Evolutionary conservation across 2,113 vertebrate species (phyloP), one percentile per base, ranked within the genome.

Genomic region (Aegotheles bennettii): DNA sequence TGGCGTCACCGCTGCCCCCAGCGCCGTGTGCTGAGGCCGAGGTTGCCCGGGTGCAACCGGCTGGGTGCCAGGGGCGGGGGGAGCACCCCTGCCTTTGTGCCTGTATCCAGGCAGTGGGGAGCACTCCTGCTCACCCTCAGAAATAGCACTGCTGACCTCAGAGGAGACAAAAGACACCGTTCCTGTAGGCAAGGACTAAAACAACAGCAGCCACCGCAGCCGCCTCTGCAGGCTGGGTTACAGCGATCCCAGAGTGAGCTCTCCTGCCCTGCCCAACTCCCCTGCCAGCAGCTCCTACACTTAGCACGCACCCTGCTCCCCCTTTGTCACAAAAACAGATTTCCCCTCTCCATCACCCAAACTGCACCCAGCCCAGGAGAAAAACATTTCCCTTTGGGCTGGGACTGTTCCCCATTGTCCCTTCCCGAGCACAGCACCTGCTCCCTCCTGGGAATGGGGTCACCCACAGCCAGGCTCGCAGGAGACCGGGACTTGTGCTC

Each of bases 211-310:
- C 12, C 9, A 23, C 16, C 40, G 38, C 42, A 54, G 21, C 43
- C 1, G 6, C 12, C 17, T 21, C 38, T 57, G 35, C 12, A 47
- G 48, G 14, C 3, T 68, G 51, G 25, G 21, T 36, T 70, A 19
- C 50, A 42, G 61, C 1, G 6, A 65, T 16, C 15, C 28, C 48
- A 48, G 25, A 33, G 18, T 1, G 1, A 81, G 33, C 29, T 63
- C n/a, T 6, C 9, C 18, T 38, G 10, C 50, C 45, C 47, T 3
- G 9, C n/a, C 31, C 4, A 1, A 5, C 19, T 31, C 23, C 5
- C 2, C 12, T 61, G 50, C 18, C 21, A n/a, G 54, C 0, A 0
- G n/a, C 48, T 53, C n/a, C 36, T 9, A 21, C 56, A 42, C 50
- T 63, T 23, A 7, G 48, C 48, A 29, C 2, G 1, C 10, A 11